Percentiles rank a stretch among this genome's conserved stretches.
Evolutionary conservation across 1,140 invertebrate species (phyloP).

Genomic region (Charaxes varanes): DNA sequence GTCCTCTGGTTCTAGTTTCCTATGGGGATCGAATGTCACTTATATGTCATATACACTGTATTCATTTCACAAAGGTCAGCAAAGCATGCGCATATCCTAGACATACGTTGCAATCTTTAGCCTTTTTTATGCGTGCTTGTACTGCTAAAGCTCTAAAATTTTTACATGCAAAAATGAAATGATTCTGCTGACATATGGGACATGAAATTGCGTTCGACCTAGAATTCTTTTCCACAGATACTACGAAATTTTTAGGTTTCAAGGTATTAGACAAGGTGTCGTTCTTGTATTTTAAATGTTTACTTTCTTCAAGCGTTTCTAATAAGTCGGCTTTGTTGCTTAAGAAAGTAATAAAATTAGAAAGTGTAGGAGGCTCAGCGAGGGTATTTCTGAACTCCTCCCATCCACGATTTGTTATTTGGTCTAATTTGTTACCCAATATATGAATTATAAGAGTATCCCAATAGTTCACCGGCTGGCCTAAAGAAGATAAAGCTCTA

Average conservation of each 20-base stretch:
- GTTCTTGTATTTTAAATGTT: background rate
- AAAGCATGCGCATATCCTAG: too few species aligned
- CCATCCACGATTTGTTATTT: conserved; percentile 11
- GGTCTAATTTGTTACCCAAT: conserved; percentile 16
- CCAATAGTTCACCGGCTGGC: conserved; percentile 14
- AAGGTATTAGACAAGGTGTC: background rate
- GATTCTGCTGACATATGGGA: conserved; percentile 13
- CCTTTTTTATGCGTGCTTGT: conserved; percentile 12
- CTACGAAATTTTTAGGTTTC: conserved; percentile 5
- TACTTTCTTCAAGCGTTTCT: background rate
- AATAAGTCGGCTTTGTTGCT: conserved; percentile 2
- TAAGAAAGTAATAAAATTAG: conserved; percentile 14
- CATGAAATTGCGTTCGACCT: conserved; percentile 5
- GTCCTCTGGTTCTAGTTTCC: too few species aligned
- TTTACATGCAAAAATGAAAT: conserved; percentile 21
- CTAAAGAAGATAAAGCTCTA: conserved; percentile 14
- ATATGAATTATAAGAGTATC: conserved; percentile 15
- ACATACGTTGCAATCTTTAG: conserved; percentile 7
- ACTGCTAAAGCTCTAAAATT: conserved; percentile 14
- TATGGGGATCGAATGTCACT: too few species aligned
- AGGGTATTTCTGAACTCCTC: conserved; percentile 19
- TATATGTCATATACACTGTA: too few species aligned
- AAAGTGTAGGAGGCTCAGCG: conserved; percentile 1
- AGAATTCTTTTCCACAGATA: background rate
- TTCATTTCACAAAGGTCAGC: too few species aligned